Evolutionary conservation across 2,113 vertebrate genomes (phyloP), one percentile per base, ranked within the genome.

Genomic region (Anas platyrhynchos): DNA sequence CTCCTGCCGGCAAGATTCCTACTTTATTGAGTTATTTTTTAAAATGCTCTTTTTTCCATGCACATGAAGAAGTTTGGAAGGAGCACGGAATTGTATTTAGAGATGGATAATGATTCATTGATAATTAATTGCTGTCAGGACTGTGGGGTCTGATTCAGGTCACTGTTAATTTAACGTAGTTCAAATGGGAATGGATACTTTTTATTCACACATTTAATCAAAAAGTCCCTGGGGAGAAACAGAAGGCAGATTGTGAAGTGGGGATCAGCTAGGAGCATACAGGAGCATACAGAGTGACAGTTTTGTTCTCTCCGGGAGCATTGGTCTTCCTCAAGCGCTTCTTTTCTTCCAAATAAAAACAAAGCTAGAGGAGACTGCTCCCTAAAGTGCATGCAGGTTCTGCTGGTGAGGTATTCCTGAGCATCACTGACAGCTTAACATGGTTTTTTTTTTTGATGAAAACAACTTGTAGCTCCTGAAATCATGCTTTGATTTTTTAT

Each of bases 161-260:
- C 85, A 88, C 48, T 94, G 85, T 92, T 97, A 94, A 94, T 95
- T 96, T 95, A 97, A 84, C 58, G 31, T 23, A 43, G 86, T 87
- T 97, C 63, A 73, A 84, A 84, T 65, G 75, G 38, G 68, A 91
- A 91, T 74, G 67, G 65, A 79, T 72, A 54, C 25, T 84, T 96
- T 85, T 80, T 67, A 72, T 88, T 89, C 72, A 25, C 67, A n/a
- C 84, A 85, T 93, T 97, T 90, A 91, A 90, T 93, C 87, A 89
- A 67, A 46, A 58, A 75, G 50, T 83, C 91, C 59, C 79, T 74
- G 72, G 66, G 83, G 83, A 90, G 93, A 83, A 89, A 73, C 34
- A 71, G 83, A 74, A 56, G 5, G 14, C 29, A 23, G 84, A 84
- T 21, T 84, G 80, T 66, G 82, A 62, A 62, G 75, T 38, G 55